A percentile compares a stretch with the other conserved stretches of the same genome.
Evolutionary conservation across 2,797 vertebrate species (phyloP).

Genomic region (Limosa lapponica): DNA sequence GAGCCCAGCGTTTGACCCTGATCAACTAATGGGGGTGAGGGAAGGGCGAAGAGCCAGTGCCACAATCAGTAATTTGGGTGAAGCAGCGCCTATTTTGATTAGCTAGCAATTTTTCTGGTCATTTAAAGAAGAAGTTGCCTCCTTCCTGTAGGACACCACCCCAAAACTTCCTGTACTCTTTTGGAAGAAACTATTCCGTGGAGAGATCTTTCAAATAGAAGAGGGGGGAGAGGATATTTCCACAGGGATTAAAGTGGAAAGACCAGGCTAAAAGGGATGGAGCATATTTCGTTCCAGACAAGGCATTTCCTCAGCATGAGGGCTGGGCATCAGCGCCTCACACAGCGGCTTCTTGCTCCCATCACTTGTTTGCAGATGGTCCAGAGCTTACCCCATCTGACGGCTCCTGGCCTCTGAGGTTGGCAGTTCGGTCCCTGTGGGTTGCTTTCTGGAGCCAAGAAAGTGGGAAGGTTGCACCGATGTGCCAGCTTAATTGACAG

Average conservation of each 20-base stretch:
- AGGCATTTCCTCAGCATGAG: background rate
- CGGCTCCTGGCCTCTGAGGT: background rate
- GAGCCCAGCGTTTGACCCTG: conserved; percentile 5
- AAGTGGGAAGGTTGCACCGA: background rate
- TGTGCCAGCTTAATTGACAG: background rate
- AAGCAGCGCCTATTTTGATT: background rate
- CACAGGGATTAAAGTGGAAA: background rate
- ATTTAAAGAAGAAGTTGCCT: background rate
- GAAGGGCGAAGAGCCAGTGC: background rate
- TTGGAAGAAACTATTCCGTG: background rate
- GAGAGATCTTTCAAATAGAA: background rate
- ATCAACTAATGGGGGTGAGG: background rate
- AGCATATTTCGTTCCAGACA: background rate
- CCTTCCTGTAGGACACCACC: background rate
- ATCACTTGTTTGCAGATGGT: background rate
- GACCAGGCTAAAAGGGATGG: background rate
- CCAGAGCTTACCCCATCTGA: background rate
- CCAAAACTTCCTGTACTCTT: background rate
- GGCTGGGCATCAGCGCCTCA: background rate
- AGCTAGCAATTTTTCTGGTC: background rate
- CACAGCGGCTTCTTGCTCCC: background rate
- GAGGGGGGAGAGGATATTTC: background rate
- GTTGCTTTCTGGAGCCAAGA: background rate
- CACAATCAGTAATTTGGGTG: conserved; percentile 21
- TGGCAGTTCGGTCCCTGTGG: background rate